These are phyloP conservation scores for Gavialis gangeticus DNA, from an alignment of 2,113 vertebrate species.

Conservation along the genomic window DNA sequence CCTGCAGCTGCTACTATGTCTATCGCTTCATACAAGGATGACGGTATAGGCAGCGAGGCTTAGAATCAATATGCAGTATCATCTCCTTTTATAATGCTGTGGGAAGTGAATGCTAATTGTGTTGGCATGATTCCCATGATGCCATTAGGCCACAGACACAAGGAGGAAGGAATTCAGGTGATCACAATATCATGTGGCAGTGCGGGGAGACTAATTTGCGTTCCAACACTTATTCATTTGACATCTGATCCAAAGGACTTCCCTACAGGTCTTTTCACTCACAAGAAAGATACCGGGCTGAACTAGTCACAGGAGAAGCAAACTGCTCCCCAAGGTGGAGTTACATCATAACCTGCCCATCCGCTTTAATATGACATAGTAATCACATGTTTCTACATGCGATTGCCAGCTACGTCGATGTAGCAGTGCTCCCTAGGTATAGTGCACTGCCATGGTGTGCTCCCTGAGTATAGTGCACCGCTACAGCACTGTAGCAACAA, in stretches of 20 bases:
- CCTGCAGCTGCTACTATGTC: neutral
- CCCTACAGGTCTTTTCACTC: neutral
- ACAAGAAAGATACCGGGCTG: neutral
- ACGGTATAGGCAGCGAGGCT: neutral
- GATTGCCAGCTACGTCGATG: no score
- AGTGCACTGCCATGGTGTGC: no score
- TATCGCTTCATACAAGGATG: rapidly evolving
- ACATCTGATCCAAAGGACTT: neutral
- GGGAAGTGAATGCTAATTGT: neutral
- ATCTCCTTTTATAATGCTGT: neutral
- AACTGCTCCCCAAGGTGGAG: neutral
- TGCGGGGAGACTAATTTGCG: neutral
- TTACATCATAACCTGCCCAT: no score
- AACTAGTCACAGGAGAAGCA: neutral
- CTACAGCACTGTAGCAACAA: no score
- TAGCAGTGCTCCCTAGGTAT: no score
- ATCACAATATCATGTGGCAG: neutral
- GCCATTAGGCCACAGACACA: neutral
- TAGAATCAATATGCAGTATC: neutral
- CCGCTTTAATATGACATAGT: no score
- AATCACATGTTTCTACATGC: no score
- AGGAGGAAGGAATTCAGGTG: neutral
- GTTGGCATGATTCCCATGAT: neutral
- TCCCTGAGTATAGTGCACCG: no score
- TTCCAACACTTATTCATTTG: neutral